Conservation (phyloP, 2,113 vertebrate species). For the Illadopsis cleaveri region DNA sequence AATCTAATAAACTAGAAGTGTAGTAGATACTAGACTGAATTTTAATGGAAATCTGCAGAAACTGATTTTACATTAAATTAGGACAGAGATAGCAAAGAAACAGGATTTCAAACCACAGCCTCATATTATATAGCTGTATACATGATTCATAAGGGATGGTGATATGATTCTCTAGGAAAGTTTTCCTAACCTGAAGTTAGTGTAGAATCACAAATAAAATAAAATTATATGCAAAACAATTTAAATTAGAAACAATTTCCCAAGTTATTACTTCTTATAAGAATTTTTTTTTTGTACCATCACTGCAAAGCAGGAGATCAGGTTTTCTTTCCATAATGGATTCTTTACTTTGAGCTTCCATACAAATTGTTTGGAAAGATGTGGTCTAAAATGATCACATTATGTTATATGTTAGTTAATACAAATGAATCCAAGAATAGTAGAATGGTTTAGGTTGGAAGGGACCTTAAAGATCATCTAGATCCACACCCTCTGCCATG, state of each 20-base stretch:
- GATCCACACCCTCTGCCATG: background rate
- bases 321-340: background rate
- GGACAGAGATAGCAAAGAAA: background rate
- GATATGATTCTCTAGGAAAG: background rate
- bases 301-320: background rate
- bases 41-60: background rate
- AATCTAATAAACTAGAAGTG: background rate
- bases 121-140: background rate
- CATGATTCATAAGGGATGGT: background rate
- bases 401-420: background rate
- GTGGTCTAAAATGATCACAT: background rate
- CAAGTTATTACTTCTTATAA: background rate
- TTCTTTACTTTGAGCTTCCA: background rate
- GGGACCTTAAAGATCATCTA: background rate
- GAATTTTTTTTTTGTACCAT: background rate
- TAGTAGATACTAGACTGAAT: background rate
- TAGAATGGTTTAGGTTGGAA: background rate
- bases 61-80: background rate
- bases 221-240: background rate
- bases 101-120: background rate
- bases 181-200: background rate
- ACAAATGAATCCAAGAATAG: background rate
- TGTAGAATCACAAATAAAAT: background rate
- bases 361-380: background rate
- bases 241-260: background rate